Conservation (phyloP, 2,113 vertebrate genomes). For the Andinoacara biseriatus region DNA sequence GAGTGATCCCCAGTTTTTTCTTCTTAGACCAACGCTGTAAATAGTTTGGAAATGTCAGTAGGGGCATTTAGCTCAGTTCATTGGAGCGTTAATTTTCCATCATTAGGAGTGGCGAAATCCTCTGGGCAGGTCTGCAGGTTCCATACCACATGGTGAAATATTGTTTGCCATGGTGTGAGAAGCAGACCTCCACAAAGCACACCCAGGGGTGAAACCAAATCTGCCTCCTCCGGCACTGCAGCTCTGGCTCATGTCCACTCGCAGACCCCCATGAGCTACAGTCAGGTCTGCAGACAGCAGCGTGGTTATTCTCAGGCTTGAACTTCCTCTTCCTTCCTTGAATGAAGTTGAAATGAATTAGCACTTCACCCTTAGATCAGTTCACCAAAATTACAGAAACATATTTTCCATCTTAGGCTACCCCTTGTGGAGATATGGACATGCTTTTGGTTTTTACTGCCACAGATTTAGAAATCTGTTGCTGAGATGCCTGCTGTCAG, state of each 20-base stretch:
- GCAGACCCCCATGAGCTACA: slow-evolving; percentile 55
- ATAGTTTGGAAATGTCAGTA: slow-evolving; percentile 60
- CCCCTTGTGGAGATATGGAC: neutral
- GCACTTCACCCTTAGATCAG: slow-evolving; percentile 5
- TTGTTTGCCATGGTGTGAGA: slow-evolving; percentile 61
- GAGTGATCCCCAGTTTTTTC: slow-evolving; percentile 31
- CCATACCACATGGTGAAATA: slow-evolving; percentile 70
- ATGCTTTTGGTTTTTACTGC: slow-evolving; percentile 3
- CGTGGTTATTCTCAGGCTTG: slow-evolving; percentile 63
- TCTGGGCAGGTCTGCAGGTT: slow-evolving; percentile 59
- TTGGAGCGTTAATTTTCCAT: slow-evolving; percentile 77
- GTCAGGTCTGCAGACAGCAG: slow-evolving; percentile 29
- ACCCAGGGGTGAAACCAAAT: slow-evolving; percentile 74
- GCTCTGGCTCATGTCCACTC: slow-evolving; percentile 65
- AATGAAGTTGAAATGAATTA: slow-evolving; percentile 18
- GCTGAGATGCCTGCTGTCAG: neutral
- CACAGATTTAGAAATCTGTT: neutral
- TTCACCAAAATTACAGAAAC: slow-evolving; percentile 35
- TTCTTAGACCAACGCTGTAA: slow-evolving; percentile 40
- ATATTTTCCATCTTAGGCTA: slow-evolving; percentile 16
- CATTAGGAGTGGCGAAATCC: slow-evolving; percentile 70
- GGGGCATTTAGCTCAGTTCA: slow-evolving; percentile 62
- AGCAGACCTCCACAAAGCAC: slow-evolving; percentile 61
- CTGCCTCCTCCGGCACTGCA: slow-evolving; percentile 43
- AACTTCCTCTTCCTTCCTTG: slow-evolving; percentile 27